phyloP scores from a whole-genome alignment of 2,113 vertebrate species.

The Corythoichthys intestinalis region DNA sequence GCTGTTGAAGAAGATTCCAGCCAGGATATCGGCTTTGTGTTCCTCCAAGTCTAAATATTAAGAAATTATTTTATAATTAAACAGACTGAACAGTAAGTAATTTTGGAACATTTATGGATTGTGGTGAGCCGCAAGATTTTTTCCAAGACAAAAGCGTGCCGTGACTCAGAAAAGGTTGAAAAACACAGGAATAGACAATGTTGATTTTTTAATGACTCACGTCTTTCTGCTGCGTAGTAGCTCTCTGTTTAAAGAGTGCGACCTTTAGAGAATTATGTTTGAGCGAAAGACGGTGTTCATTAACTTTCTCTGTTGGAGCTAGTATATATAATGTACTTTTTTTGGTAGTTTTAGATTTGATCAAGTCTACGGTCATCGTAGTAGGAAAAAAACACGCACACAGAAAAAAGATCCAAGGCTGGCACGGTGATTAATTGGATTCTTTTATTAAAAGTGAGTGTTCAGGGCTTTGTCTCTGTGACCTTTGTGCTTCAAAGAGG shows the following conservation, averaged over 20 bases:
- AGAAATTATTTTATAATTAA: too few species aligned
- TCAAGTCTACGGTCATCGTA: not conserved
- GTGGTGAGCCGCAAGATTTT: too few species aligned
- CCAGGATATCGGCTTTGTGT: too few species aligned
- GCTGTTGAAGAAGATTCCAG: too few species aligned
- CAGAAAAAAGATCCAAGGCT: constrained; percentile 27
- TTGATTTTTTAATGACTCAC: constrained; percentile 10
- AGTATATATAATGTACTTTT: not conserved
- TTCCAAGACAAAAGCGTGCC: too few species aligned
- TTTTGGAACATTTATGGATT: too few species aligned
- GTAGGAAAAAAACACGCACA: constrained; percentile 8
- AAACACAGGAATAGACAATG: not conserved
- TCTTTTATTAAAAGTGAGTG: constrained; percentile 33
- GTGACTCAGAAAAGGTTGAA: too few species aligned
- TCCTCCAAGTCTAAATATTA: too few species aligned
- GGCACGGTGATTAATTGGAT: constrained; percentile 36
- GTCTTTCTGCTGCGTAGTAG: constrained; percentile 6
- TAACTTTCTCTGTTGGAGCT: constrained; percentile 16
- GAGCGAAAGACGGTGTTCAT: constrained; percentile 35
- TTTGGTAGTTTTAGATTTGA: not conserved
- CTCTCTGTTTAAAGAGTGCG: constrained; percentile 33
- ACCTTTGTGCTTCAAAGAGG: constrained; percentile 26
- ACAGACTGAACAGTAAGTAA: too few species aligned
- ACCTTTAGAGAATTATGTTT: constrained; percentile 42
- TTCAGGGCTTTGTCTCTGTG: constrained; percentile 40